Evolutionary conservation across 2,888 invertebrate species (phyloP), one percentile per base, ranked within the genome.

Genomic region (Watsonalla binaria): DNA sequence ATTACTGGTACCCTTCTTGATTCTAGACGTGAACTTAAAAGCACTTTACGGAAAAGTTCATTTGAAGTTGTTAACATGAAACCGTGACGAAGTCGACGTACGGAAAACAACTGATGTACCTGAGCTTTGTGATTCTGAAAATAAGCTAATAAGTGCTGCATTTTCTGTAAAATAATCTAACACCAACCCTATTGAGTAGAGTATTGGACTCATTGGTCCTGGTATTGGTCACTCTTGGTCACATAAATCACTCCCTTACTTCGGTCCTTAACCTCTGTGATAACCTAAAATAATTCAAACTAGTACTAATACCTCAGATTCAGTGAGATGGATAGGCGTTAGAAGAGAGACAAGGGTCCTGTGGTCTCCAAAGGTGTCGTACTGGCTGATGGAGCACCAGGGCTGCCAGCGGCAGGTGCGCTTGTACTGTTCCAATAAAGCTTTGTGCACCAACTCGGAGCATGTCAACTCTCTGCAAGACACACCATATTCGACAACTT

Each of bases 321-420:
- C 86, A 5, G 82, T 89, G 0, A 80, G 56, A 59, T 82, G 74
- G 5, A 90, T 56, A 2, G 90, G 90, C 9, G 71, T 80, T n/a
- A 89, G 70, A 46, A 90, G 65, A 2, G 89, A 83, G 8, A 85
- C 59, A 24, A 89, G 65, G 15, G 71, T 80, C 6, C 90, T 75
- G 51, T 83, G 65, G 55, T 89, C 88, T 5, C 85, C 84, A 55
- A 90, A 89, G 0, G 85, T 82, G 52, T 89, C 80, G 59, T 84
- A 80, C n/a, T 81, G 63, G 51, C 76, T 82, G 45, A 85, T 78
- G 5, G 82, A 80, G 57, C 86, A 89, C 90, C 90, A 90, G 0
- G 86, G 84, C 54, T 80, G 79, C 81, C 80, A 83, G 6, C 78
- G 78, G 62, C 86, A 88, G 2, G 63, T 60, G 5, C 60, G 58